Conservation (phyloP, 2,113 vertebrate species). For the Apistogramma diplotaenia region DNA sequence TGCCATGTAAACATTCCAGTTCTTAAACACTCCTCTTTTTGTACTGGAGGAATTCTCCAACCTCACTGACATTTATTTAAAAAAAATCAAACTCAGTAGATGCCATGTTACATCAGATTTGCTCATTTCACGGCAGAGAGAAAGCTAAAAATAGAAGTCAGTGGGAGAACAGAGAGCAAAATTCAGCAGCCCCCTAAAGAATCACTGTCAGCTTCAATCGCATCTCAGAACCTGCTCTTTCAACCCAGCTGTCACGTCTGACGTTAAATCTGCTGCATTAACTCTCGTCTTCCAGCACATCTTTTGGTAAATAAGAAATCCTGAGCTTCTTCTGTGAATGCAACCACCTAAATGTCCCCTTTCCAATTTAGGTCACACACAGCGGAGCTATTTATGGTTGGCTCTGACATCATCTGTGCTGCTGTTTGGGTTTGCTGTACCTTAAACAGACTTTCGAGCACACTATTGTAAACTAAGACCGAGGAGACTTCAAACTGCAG, state of each 20-base stretch:
- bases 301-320: too few relatives aligned
- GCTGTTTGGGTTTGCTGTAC: conserved; percentile 16
- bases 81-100: too few relatives aligned
- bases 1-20: background rate
- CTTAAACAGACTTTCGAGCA: conserved; percentile 2
- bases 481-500: background rate
- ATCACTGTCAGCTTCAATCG: background rate
- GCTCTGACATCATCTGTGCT: conserved; percentile 6
- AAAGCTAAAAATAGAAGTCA: background rate
- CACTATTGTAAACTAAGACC: background rate
- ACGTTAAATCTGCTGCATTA: too few relatives aligned
- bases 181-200: background rate
- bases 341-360: background rate
- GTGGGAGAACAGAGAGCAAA: background rate
- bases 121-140: background rate
- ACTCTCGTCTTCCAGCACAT: too few relatives aligned
- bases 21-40: background rate
- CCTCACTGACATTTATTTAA: rapidly evolving
- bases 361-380: conserved; percentile 3
- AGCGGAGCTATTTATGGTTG: conserved; percentile 13
- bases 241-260: background rate
- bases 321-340: background rate
- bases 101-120: background rate
- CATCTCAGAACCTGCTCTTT: background rate
- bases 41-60: background rate